Conservation (phyloP, 2,113 vertebrate species). For the Plotosus lineatus region DNA sequence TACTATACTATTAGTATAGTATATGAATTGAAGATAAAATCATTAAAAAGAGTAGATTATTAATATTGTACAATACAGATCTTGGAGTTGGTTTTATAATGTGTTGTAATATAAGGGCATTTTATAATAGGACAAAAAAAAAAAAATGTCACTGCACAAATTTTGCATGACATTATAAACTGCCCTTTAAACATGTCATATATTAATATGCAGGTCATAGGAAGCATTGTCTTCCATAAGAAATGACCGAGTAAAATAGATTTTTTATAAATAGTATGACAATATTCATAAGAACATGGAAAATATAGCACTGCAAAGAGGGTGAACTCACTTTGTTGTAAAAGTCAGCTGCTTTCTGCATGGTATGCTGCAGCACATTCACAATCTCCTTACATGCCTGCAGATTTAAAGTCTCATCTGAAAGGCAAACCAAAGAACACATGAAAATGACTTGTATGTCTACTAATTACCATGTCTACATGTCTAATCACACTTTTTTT, state of each 20-base stretch:
- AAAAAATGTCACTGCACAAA: not conserved
- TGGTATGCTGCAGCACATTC: constrained; percentile 56
- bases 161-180: not conserved
- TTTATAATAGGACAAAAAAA: not conserved
- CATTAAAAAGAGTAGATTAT: not conserved
- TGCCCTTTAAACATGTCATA: not conserved
- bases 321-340: constrained; percentile 61
- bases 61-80: not conserved
- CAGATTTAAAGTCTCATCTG: constrained; percentile 45
- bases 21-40: too few species aligned
- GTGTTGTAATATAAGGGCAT: not conserved
- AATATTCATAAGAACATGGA: not conserved
- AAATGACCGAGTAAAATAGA: not conserved
- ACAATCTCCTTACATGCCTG: constrained; percentile 56
- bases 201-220: too few species aligned
- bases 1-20: too few species aligned
- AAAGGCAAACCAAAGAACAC: not conserved
- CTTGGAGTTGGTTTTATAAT: not conserved
- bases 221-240: not conserved
- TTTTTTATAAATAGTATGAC: not conserved
- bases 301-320: not conserved
- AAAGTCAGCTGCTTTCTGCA: constrained; percentile 58
- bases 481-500: too few species aligned
- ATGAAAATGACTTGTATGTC: not conserved
- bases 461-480: not conserved